Base-by-base conservation (phyloP, 1,140 invertebrate genomes). In the Caenorhabditis inopinata region DNA sequence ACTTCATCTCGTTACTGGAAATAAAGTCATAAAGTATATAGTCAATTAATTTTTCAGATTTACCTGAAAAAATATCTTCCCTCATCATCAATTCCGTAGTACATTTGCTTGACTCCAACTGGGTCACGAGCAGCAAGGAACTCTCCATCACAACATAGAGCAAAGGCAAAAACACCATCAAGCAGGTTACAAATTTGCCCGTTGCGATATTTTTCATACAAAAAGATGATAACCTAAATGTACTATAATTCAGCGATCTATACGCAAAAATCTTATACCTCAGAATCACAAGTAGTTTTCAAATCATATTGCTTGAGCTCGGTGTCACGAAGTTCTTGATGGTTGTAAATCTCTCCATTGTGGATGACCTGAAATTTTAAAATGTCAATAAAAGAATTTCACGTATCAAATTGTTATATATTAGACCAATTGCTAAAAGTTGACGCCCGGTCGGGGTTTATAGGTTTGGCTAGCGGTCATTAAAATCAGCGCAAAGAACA, bases 281-380 rank as follows among this genome's bases (percentile, higher is more conserved):
- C 85, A 11, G 85, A 86, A 45, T 87, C 86, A 58, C 86, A 87
- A 32, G 38, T 48, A 12, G 85, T 86, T n/a, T 68, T 78, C 45
- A 86, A 49, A 0, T 74, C 18, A 29, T 76, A 81, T n/a, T 82
- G 58, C 32, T 46, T 75, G 12, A 87, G 81, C 29, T 84, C 83
- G 16, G 68, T 83, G 23, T 86, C 74, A 12, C 84, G 74, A 12
- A 88, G 79, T 9, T 12, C 21, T 25, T 77, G 49, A 73, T 85
- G 82, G 78, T 88, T 88, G 86, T 88, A 88, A 68, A 88, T 88
- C 48, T 88, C 87, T 49, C 87, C 87, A 73, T 88, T 88, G 85
- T 88, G 87, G 12, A 88, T 82, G 7, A 87, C 86, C 86, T 88
- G 46, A 45, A 85, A 83, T 74, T 18, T 18, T 27, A 18, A 29